Evolutionary conservation across 2,888 invertebrate genomes (phyloP).

Genomic region (Stenodera caucasica): DNA sequence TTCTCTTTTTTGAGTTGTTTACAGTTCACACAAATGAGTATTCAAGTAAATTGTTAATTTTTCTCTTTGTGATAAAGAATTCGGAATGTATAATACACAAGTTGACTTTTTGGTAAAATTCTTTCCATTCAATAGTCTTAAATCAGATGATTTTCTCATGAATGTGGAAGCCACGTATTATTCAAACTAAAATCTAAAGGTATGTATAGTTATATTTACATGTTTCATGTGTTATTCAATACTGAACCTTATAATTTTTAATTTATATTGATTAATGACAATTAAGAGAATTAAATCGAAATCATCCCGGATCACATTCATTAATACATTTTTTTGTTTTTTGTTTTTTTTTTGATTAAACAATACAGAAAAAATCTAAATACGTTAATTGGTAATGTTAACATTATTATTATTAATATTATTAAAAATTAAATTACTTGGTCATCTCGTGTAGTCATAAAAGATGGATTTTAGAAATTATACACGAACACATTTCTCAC

Average conservation of each 20-base stretch:
- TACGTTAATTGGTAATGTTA: conserved; percentile 28
- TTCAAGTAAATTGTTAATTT: conserved; percentile 34
- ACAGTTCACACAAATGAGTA: conserved; percentile 53
- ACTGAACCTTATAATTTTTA: conserved; percentile 46
- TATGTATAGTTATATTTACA: conserved; percentile 43
- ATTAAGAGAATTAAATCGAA: neutral
- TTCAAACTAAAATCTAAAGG: conserved; percentile 36
- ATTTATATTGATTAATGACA: conserved; percentile 21
- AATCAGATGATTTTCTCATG: conserved; percentile 39
- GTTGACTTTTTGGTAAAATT: conserved; percentile 1
- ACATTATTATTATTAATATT: conserved; percentile 13
- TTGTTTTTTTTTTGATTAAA: conserved; percentile 2
- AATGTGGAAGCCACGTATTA: conserved; percentile 42
- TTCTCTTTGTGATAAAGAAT: conserved; percentile 38
- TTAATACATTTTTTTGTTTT: conserved; percentile 22
- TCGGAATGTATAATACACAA: conserved; percentile 46
- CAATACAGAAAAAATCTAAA: conserved; percentile 23
- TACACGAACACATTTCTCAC: conserved; percentile 9
- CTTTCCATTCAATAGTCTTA: conserved; percentile 22
- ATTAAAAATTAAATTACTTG: conserved; percentile 26
- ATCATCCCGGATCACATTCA: conserved; percentile 13
- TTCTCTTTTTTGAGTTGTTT: conserved; percentile 38
- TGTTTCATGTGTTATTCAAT: conserved; percentile 40
- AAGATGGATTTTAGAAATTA: neutral
- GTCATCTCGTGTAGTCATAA: conserved; percentile 22